These are phyloP conservation scores for Chelonus formosanus DNA, from an alignment of 2,888 invertebrate genomes.

Conservation along the genomic window DNA sequence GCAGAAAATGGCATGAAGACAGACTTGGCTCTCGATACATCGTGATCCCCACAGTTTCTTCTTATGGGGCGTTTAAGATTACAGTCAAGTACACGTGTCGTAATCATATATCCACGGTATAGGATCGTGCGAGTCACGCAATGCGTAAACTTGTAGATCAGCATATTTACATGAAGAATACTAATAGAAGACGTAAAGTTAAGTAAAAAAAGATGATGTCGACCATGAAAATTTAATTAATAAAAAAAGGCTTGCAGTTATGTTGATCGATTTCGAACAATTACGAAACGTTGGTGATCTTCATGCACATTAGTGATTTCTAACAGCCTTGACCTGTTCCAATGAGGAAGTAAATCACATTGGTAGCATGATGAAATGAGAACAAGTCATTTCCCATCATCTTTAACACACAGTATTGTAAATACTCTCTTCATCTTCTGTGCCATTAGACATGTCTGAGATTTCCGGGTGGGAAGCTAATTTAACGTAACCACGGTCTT, in stretches of 20 bases:
- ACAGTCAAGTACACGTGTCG: constrained; percentile 41
- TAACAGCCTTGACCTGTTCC: constrained; percentile 14
- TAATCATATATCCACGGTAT: constrained; percentile 52
- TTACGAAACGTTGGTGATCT: background rate
- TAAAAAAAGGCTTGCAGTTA: constrained; percentile 44
- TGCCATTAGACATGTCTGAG: constrained; percentile 55
- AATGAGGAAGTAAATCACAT: constrained; percentile 10
- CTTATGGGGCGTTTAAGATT: constrained; percentile 36
- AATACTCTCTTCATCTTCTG: constrained; percentile 61
- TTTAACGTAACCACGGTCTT: constrained; percentile 58
- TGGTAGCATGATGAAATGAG: background rate
- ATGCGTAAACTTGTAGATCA: constrained; percentile 42
- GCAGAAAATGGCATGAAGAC: constrained; percentile 25
- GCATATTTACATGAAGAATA: constrained; percentile 20
- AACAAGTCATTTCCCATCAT: background rate
- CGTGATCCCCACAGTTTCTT: constrained; percentile 40
- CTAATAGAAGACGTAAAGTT: constrained; percentile 1
- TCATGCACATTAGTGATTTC: constrained; percentile 6
- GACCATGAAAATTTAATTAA: constrained; percentile 53
- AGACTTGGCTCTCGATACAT: no score
- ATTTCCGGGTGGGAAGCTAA: constrained; percentile 58
- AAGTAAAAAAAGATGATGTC: constrained; percentile 43
- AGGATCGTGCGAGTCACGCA: constrained; percentile 54
- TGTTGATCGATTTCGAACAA: background rate
- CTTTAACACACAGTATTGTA: constrained; percentile 64